Conservation (phyloP, 2,888 invertebrate genomes). For the Beris morrisii region DNA sequence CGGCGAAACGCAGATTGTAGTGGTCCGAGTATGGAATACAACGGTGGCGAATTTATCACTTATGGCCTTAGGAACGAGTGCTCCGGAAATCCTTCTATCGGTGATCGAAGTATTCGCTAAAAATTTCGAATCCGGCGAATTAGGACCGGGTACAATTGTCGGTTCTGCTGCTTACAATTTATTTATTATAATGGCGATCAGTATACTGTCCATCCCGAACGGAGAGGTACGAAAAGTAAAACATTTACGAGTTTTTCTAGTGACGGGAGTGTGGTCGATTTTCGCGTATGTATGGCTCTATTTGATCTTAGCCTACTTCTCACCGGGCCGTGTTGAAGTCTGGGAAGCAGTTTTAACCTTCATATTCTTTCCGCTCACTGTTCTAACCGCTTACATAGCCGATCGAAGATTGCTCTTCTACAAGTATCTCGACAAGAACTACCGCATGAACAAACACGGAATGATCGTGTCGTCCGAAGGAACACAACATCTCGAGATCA, state of each 20-base stretch:
- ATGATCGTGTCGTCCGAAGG: constrained; percentile 79
- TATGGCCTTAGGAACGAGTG: constrained; percentile 95
- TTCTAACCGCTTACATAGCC: constrained; percentile 89
- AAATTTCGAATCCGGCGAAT: constrained; percentile 86
- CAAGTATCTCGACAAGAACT: constrained; percentile 80
- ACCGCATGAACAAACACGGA: constrained; percentile 79
- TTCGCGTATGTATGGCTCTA: constrained; percentile 97
- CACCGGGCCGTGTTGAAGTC: constrained; percentile 80
- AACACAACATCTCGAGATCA: constrained; percentile 71
- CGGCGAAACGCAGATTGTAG: constrained; percentile 79
- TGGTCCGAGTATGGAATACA: constrained; percentile 94
- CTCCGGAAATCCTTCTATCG: constrained; percentile 91
- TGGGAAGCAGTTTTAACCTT: constrained; percentile 94
- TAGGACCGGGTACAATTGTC: constrained; percentile 94
- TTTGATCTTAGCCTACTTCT: constrained; percentile 81
- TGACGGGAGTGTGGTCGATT: constrained; percentile 93
- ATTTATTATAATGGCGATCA: constrained; percentile 91
- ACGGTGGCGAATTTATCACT: constrained; percentile 93
- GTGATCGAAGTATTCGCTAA: constrained; percentile 93
- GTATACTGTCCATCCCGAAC: constrained; percentile 82
- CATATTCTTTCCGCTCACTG: constrained; percentile 89
- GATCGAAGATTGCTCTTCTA: constrained; percentile 78
- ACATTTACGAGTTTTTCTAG: constrained; percentile 90
- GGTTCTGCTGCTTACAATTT: constrained; percentile 95
- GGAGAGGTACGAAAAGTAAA: constrained; percentile 85